Evolutionary conservation across 2,888 invertebrate species (phyloP).

Genomic region (Amiota mariae): DNA sequence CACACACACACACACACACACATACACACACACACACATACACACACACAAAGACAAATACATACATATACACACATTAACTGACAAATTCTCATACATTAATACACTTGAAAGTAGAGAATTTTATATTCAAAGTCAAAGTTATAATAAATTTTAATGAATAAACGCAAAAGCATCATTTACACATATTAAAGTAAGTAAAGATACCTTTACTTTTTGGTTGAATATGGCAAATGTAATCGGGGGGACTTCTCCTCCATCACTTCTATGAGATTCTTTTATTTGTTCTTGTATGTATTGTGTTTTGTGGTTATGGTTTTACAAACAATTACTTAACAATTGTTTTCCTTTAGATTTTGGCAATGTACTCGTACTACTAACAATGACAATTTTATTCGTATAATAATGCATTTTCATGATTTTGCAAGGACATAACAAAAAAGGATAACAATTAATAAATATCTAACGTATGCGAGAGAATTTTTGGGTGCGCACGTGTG

Average conservation of each 20-base stretch:
- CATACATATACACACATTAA: neutral
- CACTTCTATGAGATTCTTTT: too few species aligned
- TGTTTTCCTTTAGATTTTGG: slow-evolving; percentile 31
- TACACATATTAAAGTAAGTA: slow-evolving; percentile 33
- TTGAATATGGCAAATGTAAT: too few species aligned
- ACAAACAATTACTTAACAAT: slow-evolving; percentile 52
- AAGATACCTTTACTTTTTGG: neutral
- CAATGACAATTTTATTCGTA: slow-evolving; percentile 30
- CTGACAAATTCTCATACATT: slow-evolving; percentile 11
- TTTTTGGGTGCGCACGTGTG: slow-evolving; percentile 38
- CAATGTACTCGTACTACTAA: slow-evolving; percentile 40
- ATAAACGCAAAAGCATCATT: slow-evolving; percentile 48
- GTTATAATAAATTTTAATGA: slow-evolving; percentile 47
- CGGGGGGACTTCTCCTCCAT: too few species aligned
- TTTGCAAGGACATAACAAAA: slow-evolving; percentile 19
- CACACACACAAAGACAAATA: neutral
- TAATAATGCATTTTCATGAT: neutral
- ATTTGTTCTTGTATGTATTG: slow-evolving; percentile 27
- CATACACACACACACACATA: neutral
- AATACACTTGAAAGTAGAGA: slow-evolving; percentile 1
- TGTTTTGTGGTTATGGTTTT: slow-evolving; percentile 48
- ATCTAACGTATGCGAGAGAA: slow-evolving; percentile 35
- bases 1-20: neutral
- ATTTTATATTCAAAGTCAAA: slow-evolving; percentile 35
- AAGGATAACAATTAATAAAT: slow-evolving; percentile 51